Base-by-base conservation (phyloP, 2,797 vertebrate genomes). In the Rhinella marina region DNA sequence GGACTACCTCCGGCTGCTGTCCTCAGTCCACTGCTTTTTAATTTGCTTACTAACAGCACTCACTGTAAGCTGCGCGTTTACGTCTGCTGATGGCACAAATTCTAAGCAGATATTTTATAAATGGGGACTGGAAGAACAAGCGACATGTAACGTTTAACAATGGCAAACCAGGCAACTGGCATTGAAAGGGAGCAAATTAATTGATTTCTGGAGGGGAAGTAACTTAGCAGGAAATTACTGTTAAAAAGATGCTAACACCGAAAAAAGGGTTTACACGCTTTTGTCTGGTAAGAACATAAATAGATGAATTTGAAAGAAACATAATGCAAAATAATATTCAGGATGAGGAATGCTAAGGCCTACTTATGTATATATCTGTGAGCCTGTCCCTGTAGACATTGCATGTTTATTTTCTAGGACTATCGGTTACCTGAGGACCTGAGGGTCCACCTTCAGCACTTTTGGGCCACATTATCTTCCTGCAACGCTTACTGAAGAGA, bases 21-120 rank as follows among this genome's bases (percentile, higher is more conserved):
- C 84, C 84, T 85, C 84, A 85, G 84, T 85, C 84, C 73, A 77
- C 32, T 85, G 84, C 73, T 52, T 85, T 85, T 85, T 85, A 85
- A 85, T 85, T 85, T 85, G 84, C 84, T 85, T 85, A 85, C 84
- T 85, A 85, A 85, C 73, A 64, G 73, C 73, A 78, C 25, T 77
- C 73, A 78, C 25, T 77, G 73, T 64, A 62, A 85, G 23, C 83
- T 21, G 23, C 10, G 23, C 54, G 75, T 73, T 84, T 32, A 48
- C 64, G 83, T 29, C 72, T 85, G 72, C 83, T 78, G 41, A 77
- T 54, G 73, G 76, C 72, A 77, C n/a, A 77, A 10, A 62, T 64
- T 85, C 59, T 62, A 66, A 29, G 84, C 73, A 77, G 59, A 85
- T 64, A 27, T 77, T 50, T 77, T 64, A 78, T 85, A 66, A 85